Evolutionary conservation across 2,113 vertebrate genomes (phyloP), one percentile per base, ranked within the genome.

Genomic region (Hoplias malabaricus): DNA sequence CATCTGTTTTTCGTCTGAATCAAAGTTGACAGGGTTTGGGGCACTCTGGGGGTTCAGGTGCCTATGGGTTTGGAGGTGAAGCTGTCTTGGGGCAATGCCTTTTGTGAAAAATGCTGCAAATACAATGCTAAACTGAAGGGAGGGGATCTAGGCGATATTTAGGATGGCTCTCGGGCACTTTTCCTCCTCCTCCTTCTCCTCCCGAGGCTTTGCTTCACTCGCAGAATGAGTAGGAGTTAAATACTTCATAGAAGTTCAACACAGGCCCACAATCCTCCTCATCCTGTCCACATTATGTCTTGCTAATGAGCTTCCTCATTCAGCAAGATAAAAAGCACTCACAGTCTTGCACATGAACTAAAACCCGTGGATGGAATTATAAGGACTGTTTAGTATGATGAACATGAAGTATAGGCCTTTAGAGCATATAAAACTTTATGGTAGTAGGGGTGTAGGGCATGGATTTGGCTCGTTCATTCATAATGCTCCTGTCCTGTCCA

Each of bases 311-410:
- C 16, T 13, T 34, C 21, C n/a, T 8, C 33, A 36, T 63, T 63
- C 31, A 19, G 29, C 16, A 16, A 70, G 68, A 54, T 70, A 36
- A 70, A 61, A 63, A 63, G 59, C 48, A 54, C 23, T 57, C 14
- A 3, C 10, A 13, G n/a, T 9, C 7, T 21, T 53, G 48, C 43
- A 40, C 16, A 21, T 29, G 13, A n/a, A n/a, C 50, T 2, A 23
- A 8, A 12, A 27, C n/a, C 21, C 13, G 34, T 56, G 50, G 25
- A 9, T 4, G 2, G 69, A 71, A 56, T 71, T 9, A 23, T 13
- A 56, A 29, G 36, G 7, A 8, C n/a, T 10, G 48, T 0, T 54
- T 9, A 56, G 11, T 7, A 56, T 13, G 31, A 23, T 38, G 1
- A 27, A 21, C 50, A 6, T 23, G 29, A 69, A 23, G 29, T 27